phyloP scores from a whole-genome alignment of 1,140 invertebrate genomes.

The Drosophila tropicalis region DNA sequence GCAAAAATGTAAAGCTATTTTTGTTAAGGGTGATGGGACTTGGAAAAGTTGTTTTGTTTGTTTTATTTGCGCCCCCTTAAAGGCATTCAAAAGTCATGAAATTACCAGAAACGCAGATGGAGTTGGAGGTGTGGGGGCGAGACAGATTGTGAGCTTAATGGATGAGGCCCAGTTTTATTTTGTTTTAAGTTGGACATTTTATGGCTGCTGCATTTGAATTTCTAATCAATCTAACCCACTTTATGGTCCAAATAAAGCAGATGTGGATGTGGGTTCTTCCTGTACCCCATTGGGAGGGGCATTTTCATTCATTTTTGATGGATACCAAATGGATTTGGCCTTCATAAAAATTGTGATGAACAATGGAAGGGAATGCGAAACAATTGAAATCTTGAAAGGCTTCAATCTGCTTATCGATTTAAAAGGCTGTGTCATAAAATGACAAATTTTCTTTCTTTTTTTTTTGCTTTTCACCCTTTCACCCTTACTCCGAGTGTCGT shows the following conservation, averaged over 20 bases:
- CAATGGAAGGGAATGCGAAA: slow-evolving; percentile 59
- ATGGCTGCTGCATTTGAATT: slow-evolving; percentile 58
- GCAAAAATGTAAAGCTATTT: slow-evolving; percentile 58
- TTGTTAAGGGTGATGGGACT: slow-evolving; percentile 32
- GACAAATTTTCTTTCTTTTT: slow-evolving; percentile 57
- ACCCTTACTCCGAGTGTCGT: slow-evolving; percentile 12
- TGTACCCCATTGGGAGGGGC: neutral
- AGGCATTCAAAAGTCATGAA: slow-evolving; percentile 64
- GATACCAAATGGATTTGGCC: slow-evolving; percentile 64
- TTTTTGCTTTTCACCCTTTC: slow-evolving; percentile 10
- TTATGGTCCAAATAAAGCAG: slow-evolving; percentile 29
- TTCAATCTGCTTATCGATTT: slow-evolving; percentile 75
- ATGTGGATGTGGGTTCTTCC: neutral
- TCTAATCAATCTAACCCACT: slow-evolving; percentile 55
- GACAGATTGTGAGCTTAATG: neutral
- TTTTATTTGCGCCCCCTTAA: slow-evolving; percentile 27
- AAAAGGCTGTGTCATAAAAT: slow-evolving; percentile 66
- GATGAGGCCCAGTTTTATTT: slow-evolving; percentile 22
- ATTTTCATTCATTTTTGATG: slow-evolving; percentile 59
- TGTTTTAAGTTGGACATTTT: slow-evolving; percentile 41
- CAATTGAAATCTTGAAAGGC: slow-evolving; percentile 70
- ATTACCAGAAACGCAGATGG: slow-evolving; percentile 60
- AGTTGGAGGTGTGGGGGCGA: slow-evolving; percentile 8
- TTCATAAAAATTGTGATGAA: slow-evolving; percentile 60
- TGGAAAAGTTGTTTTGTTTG: slow-evolving; percentile 5